Percentiles rank a stretch among this genome's conserved stretches.
Conservation (phyloP, 2,797 vertebrate genomes). For the Heliangelus exortis region DNA sequence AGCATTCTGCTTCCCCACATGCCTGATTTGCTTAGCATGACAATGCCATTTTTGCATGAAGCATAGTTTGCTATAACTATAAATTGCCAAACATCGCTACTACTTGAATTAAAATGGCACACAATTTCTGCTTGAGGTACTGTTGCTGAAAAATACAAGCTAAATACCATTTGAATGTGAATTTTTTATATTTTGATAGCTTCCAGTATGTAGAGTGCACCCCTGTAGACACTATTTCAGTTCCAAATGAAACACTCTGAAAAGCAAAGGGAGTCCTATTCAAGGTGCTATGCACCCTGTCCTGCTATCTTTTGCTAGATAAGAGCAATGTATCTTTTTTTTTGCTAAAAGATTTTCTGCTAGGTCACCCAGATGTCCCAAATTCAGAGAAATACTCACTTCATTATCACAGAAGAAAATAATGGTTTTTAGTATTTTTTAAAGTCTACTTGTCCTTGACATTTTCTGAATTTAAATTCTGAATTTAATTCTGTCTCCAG, state of each 20-base stretch:
- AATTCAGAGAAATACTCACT: neutral
- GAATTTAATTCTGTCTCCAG: neutral
- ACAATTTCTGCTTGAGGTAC: neutral
- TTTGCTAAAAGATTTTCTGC: neutral
- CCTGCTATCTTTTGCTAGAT: neutral
- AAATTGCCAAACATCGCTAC: neutral
- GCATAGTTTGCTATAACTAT: neutral
- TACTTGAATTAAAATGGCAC: neutral
- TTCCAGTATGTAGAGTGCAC: neutral
- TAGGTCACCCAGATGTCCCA: neutral
- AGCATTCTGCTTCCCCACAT: neutral
- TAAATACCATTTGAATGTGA: neutral
- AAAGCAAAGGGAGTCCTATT: neutral
- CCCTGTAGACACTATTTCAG: neutral
- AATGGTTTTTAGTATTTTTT: neutral
- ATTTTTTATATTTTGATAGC: neutral
- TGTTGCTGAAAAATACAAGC: neutral
- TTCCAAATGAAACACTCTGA: neutral
- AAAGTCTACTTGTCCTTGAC: neutral
- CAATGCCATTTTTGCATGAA: neutral
- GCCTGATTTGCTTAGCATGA: neutral
- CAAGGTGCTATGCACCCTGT: neutral
- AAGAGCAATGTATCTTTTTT: neutral
- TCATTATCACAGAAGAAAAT: neutral
- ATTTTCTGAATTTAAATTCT: neutral